Percentiles rank a stretch among this genome's conserved stretches.
phyloP scores from a whole-genome alignment of 2,888 invertebrate species.

The Meghimatium bilineatum region DNA sequence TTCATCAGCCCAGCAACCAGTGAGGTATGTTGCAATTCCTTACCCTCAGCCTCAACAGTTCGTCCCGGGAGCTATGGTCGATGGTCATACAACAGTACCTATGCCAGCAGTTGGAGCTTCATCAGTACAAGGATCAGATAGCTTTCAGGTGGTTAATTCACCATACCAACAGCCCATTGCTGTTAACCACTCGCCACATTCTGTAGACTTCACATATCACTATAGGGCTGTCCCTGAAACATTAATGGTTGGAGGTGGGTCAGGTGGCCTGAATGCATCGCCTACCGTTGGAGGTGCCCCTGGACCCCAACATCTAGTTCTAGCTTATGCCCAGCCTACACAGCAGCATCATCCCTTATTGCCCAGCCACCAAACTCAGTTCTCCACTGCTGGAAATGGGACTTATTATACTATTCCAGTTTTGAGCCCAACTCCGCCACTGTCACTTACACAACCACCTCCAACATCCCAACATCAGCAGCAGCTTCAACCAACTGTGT shows the following conservation, averaged over 20 bases:
- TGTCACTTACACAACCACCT: conserved; percentile 18
- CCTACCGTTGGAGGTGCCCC: neutral
- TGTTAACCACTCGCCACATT: neutral
- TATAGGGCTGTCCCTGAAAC: conserved; percentile 1
- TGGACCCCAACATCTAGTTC: neutral
- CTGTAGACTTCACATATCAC: conserved; percentile 18
- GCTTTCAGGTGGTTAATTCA: conserved; percentile 17
- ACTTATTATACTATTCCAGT: conserved; percentile 23
- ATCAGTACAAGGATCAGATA: conserved; percentile 3
- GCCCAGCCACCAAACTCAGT: conserved; percentile 21
- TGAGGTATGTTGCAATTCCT: conserved; percentile 15
- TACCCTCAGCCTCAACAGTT: conserved; percentile 16
- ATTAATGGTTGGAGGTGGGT: neutral
- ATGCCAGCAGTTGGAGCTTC: conserved; percentile 43
- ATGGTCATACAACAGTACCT: conserved; percentile 41
- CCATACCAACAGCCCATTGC: neutral
- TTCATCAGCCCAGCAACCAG: neutral
- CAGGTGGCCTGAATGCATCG: neutral
- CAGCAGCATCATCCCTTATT: neutral
- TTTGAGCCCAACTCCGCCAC: conserved; percentile 19
- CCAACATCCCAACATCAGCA: conserved; percentile 16
- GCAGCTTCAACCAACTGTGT: conserved; percentile 33
- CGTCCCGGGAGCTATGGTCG: conserved; percentile 10
- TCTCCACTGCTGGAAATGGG: conserved; percentile 1
- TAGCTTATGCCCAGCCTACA: conserved; percentile 2